Base-by-base conservation (phyloP, 1,140 invertebrate species). In the Camponotus pennsylvanicus region DNA sequence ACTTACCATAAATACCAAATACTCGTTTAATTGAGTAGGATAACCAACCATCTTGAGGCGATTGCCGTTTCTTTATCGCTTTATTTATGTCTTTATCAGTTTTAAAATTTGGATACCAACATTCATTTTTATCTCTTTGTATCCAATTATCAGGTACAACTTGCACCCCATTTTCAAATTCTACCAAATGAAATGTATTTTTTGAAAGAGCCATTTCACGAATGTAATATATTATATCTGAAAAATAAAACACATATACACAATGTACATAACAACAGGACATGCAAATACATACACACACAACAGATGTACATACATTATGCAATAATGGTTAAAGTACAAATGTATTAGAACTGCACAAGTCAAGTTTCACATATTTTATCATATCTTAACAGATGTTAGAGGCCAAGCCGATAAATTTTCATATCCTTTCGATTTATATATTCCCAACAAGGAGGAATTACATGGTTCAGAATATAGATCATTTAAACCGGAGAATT, bases 91-190 rank as follows among this genome's bases (percentile, higher is more conserved):
- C 21, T 21, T 70, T 7, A 70, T 70, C 67, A 13, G 42, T 32
- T 49, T 49, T 70, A 70, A 13, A 70, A 49, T 70, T 49, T 15
- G 67, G 21, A 21, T 21, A 70, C 21, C 13, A 49, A 70, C 42
- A 70, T 49, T 70, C 5, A 3, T 49, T 70, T 7, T 0, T 69
- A 49, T 21, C 21, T 49, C 21, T 49, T 70, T 70, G 67, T 32
- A 70, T 32, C 67, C 42, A 70, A 32, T 70, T 32, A 18, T 70
- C 13, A 7, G 67, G 67, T 49, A 70, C 21, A 49, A 70, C 21
- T 49, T 70, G 67, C 4, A 49, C 9, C 13, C 67, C 67, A 18
- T 70, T 42, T 18, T 70, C 21, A 70, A 70, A 70, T 70, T 70
- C n/a, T 32, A 70, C 1, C 5, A 70, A 11, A 49, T 70, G 21